Evolutionary conservation across 2,113 vertebrate genomes (phyloP).

Genomic region (Lanius collurio): DNA sequence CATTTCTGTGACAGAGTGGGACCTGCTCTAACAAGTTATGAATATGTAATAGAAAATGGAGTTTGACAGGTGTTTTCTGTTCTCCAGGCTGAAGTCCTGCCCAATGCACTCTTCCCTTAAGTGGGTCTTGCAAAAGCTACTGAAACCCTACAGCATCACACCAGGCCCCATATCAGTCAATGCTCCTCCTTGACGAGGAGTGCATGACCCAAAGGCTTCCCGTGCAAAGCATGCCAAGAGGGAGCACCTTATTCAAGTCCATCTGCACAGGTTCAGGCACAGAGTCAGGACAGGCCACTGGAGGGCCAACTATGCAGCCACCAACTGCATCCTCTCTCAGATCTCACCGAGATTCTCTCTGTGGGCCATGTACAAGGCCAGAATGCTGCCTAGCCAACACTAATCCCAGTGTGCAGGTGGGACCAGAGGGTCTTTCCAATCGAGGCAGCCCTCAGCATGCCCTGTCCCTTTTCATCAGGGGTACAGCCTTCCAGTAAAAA

Average conservation of each 20-base stretch:
- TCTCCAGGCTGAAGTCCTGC: neutral
- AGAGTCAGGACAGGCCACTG: neutral
- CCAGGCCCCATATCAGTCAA: rapidly evolving
- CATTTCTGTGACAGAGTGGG: neutral
- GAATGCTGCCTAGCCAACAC: neutral
- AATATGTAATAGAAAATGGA: constrained; percentile 55
- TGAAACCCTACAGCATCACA: neutral
- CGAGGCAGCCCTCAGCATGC: neutral
- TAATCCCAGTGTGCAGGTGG: neutral
- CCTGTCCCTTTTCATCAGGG: neutral
- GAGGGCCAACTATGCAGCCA: neutral
- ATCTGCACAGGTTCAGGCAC: neutral
- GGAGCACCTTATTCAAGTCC: neutral
- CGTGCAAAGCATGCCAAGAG: neutral
- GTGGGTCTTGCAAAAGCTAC: neutral
- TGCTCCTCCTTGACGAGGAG: neutral
- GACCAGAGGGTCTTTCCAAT: neutral
- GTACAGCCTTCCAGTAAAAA: neutral
- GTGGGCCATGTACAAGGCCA: neutral
- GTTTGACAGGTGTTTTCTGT: constrained; percentile 13
- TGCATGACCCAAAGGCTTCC: neutral
- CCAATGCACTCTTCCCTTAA: neutral
- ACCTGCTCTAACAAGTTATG: constrained; percentile 38
- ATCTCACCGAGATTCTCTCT: neutral
- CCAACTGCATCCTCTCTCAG: neutral